Percentiles rank a stretch among this genome's conserved stretches.
phyloP scores from a whole-genome alignment of 2,113 vertebrate genomes.

The Oryzias celebensis region DNA sequence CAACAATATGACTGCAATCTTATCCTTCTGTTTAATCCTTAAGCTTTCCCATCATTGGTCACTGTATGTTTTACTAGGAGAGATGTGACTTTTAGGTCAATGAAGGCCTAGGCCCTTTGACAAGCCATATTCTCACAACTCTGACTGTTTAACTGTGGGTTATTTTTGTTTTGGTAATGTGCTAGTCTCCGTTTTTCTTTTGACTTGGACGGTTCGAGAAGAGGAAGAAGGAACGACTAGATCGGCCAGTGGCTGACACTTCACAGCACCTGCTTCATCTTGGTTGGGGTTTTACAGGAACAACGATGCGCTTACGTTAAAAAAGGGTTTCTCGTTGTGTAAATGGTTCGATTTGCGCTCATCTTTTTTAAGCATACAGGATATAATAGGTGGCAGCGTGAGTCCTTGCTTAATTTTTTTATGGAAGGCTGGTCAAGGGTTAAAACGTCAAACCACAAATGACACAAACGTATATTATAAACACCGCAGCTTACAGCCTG shows the following conservation, averaged over 20 bases:
- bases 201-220: constrained; percentile 31
- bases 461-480: constrained; percentile 8
- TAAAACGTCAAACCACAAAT: background rate
- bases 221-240: constrained; percentile 33
- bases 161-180: constrained; percentile 14
- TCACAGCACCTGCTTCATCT: constrained; percentile 21
- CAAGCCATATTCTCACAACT: constrained; percentile 68
- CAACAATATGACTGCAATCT: constrained; percentile 25
- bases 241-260: constrained; percentile 3
- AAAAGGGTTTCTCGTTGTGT: constrained; percentile 32
- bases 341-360: constrained; percentile 29
- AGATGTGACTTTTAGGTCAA: constrained; percentile 42
- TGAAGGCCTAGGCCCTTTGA: constrained; percentile 44
- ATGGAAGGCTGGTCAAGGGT: constrained; percentile 22
- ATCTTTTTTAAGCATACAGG: constrained; percentile 17
- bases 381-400: constrained; percentile 4
- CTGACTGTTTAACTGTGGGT: constrained; percentile 55
- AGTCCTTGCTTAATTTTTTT: constrained; percentile 22
- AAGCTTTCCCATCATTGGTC: constrained; percentile 26
- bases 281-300: constrained; percentile 33
- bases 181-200: constrained; percentile 40
- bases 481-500: constrained; percentile 27
- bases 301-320: constrained; percentile 31
- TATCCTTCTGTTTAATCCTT: constrained; percentile 34
- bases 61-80: constrained; percentile 35